Percentiles rank a stretch among this genome's conserved stretches.
Conservation (phyloP, 2,888 invertebrate genomes). For the Nycteola revayana region DNA sequence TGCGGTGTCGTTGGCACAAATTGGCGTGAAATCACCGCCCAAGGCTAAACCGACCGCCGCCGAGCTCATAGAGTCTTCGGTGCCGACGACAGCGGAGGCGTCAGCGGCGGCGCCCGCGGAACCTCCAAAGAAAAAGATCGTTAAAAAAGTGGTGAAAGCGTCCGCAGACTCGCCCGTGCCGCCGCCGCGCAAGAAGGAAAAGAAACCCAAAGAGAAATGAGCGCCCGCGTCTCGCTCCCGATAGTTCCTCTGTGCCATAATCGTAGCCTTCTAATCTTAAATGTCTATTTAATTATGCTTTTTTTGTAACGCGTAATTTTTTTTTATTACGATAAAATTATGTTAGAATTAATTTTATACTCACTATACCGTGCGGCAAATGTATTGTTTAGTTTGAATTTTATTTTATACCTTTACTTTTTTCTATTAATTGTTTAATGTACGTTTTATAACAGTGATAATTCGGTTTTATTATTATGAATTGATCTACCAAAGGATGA, state of each 20-base stretch:
- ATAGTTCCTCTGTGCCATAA: slow-evolving; percentile 77
- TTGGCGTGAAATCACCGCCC: slow-evolving; percentile 59
- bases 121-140: slow-evolving; percentile 62
- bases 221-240: slow-evolving; percentile 51
- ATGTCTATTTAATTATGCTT: slow-evolving; percentile 69
- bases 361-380: slow-evolving; percentile 55
- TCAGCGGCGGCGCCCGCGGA: slow-evolving; percentile 44
- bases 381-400: slow-evolving; percentile 54
- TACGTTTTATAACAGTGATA: slow-evolving; percentile 49
- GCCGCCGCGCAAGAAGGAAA: slow-evolving; percentile 80
- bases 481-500: slow-evolving; percentile 61
- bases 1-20: slow-evolving; percentile 77
- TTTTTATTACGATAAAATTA: slow-evolving; percentile 40
- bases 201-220: slow-evolving; percentile 80
- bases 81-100: slow-evolving; percentile 57
- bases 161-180: slow-evolving; percentile 72
- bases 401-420: slow-evolving; percentile 53
- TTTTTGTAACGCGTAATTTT: slow-evolving; percentile 64
- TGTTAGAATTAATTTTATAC: slow-evolving; percentile 57
- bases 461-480: slow-evolving; percentile 45
- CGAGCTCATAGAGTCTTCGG: slow-evolving; percentile 67
- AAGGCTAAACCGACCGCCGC: slow-evolving; percentile 62
- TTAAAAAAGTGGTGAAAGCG: slow-evolving; percentile 75
- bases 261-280: slow-evolving; percentile 59
- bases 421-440: slow-evolving; percentile 34